Evolutionary conservation across 2,888 invertebrate genomes (phyloP), one percentile per base, ranked within the genome.

Genomic region (Polyploca ridens): DNA sequence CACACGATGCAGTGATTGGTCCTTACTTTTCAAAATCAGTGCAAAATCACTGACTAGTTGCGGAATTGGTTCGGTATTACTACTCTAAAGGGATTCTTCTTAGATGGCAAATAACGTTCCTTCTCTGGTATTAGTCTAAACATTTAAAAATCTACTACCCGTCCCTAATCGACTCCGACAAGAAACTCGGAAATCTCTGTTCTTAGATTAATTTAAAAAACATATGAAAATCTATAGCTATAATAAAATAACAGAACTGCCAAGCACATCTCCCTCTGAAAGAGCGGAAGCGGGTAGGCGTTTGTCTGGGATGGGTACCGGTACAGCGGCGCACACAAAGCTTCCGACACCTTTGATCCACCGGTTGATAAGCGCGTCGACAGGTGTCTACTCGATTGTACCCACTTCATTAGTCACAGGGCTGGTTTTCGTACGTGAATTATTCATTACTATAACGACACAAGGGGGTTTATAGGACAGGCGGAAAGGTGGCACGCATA

Each of bases 281-380:
- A 57, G 65, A 66, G 63, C 66, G 65, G 67, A 27, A 41, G 65
- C 19, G 65, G 58, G 62, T 49, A 66, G 63, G 65, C 62, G 65
- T 10, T 19, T 19, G 54, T 54, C 54, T 5, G 19, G 3, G 54
- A 54, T 19, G 54, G 54, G 54, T 46, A n/a, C 46, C 54, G 19
- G 54, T 19, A 54, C 63, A 63, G 63, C 66, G 19, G 54, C 54
- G 19, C 16, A 10, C 54, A 71, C 68, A 69, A 71, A 75, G 71
- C 69, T 61, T 35, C 64, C 67, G 69, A 63, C 59, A 70, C 71
- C 70, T 75, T 75, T 74, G 75, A 75, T 73, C 69, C 67, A 62
- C 67, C 67, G 67, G 62, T 66, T 35, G 72, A 70, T 72, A 71
- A 62, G 62, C 54, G 54, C n/a, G 64, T 62, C 65, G 71, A 70